Base-by-base conservation (phyloP, 2,113 vertebrate species). In the Ophthalmotilapia sp. region DNA sequence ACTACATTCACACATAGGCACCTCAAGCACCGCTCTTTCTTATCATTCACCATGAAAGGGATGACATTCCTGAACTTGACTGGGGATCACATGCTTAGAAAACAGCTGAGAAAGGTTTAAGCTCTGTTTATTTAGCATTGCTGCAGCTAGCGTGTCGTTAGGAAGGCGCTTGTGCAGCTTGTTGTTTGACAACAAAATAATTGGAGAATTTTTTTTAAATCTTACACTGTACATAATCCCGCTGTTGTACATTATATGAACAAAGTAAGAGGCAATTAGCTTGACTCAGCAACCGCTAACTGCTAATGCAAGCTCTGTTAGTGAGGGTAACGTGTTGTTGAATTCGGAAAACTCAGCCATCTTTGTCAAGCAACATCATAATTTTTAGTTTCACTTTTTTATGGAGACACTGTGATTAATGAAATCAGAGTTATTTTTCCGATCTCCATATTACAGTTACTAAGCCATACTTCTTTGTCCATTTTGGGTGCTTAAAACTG, bases 91-190 rank as follows among this genome's bases (percentile, higher is more conserved):
- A 17, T 75, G 6, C 21, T 73, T 73, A 45, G 40, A 73, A 73
- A 73, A 29, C 8, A 29, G 40, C 68, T 47, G 68, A 75, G 9
- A 47, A 70, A 47, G 5, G 68, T 75, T 65, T 47, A 10, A 19
- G 15, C 6, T 47, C 23, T 0, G 4, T 17, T 75, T 10, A 47
- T 1, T 11, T 17, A 75, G 68, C 68, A 47, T 11, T 5, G 23
- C 40, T 47, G 68, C 14, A 47, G 40, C 68, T 5, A 75, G 68
- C 7, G 3, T 0, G 1, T 0, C 8, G n/a, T 1, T 23, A 15
- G 65, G 7, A 40, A 23, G 38, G 36, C 12, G n/a, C n/a, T 42
- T 10, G 7, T 73, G 40, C 40, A 26, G 21, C 13, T 5, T 29
- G 23, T 3, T 26, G 10, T 1, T 10, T 9, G 21, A 10, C 68